Percentiles rank a stretch among this genome's conserved stretches.
phyloP scores from a whole-genome alignment of 2,888 invertebrate genomes.

The Euplagia quadripunctaria region DNA sequence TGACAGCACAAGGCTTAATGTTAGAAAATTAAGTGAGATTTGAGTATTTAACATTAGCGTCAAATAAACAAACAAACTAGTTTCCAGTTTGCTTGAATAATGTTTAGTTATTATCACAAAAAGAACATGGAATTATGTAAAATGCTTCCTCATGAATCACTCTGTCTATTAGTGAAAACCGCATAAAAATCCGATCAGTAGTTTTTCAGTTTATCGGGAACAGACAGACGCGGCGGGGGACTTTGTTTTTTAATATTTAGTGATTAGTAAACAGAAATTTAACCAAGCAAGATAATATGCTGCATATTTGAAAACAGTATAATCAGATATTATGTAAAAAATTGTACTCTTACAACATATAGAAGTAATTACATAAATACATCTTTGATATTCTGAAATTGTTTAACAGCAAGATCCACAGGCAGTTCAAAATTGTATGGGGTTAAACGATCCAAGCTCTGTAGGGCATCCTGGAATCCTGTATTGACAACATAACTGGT shows the following conservation, averaged over 20 bases:
- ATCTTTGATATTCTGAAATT: constrained; percentile 99
- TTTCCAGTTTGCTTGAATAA: too few relatives aligned
- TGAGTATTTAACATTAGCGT: neutral
- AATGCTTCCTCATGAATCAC: too few relatives aligned
- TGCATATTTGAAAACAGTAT: constrained; percentile 45
- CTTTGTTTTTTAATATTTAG: too few relatives aligned
- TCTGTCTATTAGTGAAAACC: too few relatives aligned
- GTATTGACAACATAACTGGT: constrained; percentile 99
- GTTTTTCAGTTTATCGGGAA: too few relatives aligned
- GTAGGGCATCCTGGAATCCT: constrained; percentile 98
- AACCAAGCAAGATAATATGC: constrained; percentile 21
- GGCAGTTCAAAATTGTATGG: constrained; percentile 96
- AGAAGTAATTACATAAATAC: constrained; percentile 91
- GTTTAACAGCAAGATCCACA: constrained; percentile 97
- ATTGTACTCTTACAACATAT: constrained; percentile 68
- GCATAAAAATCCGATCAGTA: too few relatives aligned
- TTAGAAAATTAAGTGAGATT: neutral
- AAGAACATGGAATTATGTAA: too few relatives aligned
- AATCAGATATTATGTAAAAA: constrained; percentile 68
- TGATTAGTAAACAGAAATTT: neutral
- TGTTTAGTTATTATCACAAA: too few relatives aligned
- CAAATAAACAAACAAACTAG: too few relatives aligned
- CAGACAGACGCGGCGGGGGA: too few relatives aligned
- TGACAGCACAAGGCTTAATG: neutral
- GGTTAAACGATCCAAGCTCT: constrained; percentile 95